Percentiles rank a stretch among this genome's conserved stretches.
These are phyloP conservation scores for Acanthacorydalis orientalis DNA, from an alignment of 2,888 invertebrate genomes.

Conservation along the genomic window DNA sequence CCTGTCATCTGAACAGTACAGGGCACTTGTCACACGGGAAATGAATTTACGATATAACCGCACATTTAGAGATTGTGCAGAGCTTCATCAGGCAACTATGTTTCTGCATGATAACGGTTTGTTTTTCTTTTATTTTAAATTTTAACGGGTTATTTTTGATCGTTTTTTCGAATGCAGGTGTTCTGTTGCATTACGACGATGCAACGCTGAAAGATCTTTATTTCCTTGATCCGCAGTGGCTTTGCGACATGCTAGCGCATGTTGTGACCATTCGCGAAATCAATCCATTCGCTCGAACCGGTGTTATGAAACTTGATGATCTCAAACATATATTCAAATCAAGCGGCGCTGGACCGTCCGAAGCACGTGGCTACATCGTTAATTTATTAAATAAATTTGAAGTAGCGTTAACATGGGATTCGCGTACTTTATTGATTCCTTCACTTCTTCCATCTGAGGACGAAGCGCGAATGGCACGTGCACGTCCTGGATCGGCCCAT, in stretches of 20 bases:
- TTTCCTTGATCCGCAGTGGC: slow-evolving; percentile 96
- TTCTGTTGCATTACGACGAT: slow-evolving; percentile 86
- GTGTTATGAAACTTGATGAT: slow-evolving; percentile 87
- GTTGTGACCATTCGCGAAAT: slow-evolving; percentile 95
- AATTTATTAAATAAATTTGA: slow-evolving; percentile 92
- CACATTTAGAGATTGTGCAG: slow-evolving; percentile 73
- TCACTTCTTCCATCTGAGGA: slow-evolving; percentile 76
- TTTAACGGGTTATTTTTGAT: not conserved
- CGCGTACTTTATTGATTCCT: slow-evolving; percentile 75
- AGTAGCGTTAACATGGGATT: slow-evolving; percentile 92
- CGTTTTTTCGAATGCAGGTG: slow-evolving; percentile 36
- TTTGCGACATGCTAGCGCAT: slow-evolving; percentile 93
- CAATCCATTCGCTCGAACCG: slow-evolving; percentile 84
- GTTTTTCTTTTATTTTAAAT: slow-evolving; percentile 3
- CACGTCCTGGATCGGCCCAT: slow-evolving; percentile 23
- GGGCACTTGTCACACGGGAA: slow-evolving; percentile 38
- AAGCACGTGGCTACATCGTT: slow-evolving; percentile 65
- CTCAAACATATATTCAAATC: slow-evolving; percentile 83
- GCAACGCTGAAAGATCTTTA: slow-evolving; percentile 86
- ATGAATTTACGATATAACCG: slow-evolving; percentile 52
- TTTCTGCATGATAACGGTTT: slow-evolving; percentile 93
- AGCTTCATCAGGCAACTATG: slow-evolving; percentile 86
- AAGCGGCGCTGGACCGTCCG: slow-evolving; percentile 55
- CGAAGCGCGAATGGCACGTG: slow-evolving; percentile 33
- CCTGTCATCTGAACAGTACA: slow-evolving; percentile 62